A percentile compares a stretch with the other conserved stretches of the same genome.
Conservation (phyloP, 2,797 vertebrate genomes). For the Xenops minutus region DNA sequence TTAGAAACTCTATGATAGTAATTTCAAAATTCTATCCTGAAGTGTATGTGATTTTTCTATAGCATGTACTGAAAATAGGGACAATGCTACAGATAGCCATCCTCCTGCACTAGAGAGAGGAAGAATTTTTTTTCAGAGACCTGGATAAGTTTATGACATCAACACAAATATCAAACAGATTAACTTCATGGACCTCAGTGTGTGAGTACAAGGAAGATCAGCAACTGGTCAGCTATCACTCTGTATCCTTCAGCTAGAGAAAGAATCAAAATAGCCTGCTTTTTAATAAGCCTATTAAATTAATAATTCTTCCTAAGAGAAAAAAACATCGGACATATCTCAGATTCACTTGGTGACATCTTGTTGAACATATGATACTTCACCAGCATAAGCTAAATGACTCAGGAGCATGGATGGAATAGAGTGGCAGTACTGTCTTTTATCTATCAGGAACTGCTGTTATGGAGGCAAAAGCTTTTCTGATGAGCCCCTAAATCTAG, state of each 20-base stretch:
- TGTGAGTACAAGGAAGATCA: neutral
- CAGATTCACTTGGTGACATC: neutral
- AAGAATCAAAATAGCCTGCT: neutral
- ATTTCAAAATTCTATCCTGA: neutral
- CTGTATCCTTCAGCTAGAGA: neutral
- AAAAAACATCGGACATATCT: neutral
- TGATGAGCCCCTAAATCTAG: neutral
- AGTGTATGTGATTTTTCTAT: neutral
- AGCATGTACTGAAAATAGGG: neutral
- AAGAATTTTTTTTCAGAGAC: neutral
- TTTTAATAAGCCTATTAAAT: neutral
- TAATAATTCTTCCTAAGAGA: neutral
- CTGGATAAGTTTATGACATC: neutral
- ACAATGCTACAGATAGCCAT: neutral
- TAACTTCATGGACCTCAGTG: neutral
- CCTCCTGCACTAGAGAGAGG: neutral
- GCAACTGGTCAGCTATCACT: neutral
- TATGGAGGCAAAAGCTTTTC: neutral
- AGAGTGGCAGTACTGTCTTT: neutral
- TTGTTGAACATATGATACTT: neutral
- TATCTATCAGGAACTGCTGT: neutral
- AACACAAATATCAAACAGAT: neutral
- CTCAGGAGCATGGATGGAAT: neutral
- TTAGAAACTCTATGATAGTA: neutral
- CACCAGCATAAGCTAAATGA: neutral